These are phyloP conservation scores for Cheilosia vernalis DNA, from an alignment of 2,888 invertebrate genomes.

Conservation along the genomic window DNA sequence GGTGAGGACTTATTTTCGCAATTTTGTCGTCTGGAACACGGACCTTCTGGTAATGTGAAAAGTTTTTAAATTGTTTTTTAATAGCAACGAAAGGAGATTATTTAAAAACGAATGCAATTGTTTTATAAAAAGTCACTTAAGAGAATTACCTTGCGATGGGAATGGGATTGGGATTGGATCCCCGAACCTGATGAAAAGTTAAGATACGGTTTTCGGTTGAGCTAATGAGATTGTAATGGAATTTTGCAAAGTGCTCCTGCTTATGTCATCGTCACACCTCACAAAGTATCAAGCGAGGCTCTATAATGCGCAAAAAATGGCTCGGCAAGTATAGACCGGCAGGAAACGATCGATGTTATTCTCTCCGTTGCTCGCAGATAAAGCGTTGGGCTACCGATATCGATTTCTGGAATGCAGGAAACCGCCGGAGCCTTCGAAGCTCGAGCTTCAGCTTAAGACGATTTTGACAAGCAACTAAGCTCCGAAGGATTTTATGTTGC, in stretches of 20 bases:
- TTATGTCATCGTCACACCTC: too few species aligned
- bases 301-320: too few species aligned
- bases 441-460: too few species aligned
- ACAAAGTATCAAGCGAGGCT: too few species aligned
- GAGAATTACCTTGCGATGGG: conserved; percentile 31
- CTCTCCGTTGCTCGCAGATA: too few species aligned
- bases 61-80: conserved; percentile 74
- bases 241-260: neutral
- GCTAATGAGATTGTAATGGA: conserved; percentile 58
- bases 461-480: too few species aligned
- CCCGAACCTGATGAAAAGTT: conserved; percentile 34
- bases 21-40: conserved; percentile 18
- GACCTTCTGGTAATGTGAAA: conserved; percentile 61
- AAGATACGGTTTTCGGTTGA: conserved; percentile 14
- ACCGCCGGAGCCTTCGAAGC: too few species aligned
- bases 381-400: too few species aligned
- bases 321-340: too few species aligned
- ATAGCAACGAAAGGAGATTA: conserved; percentile 60
- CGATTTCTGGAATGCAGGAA: too few species aligned
- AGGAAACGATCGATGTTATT: too few species aligned
- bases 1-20: conserved; percentile 51
- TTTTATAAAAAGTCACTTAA: conserved; percentile 52
- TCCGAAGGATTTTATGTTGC: too few species aligned
- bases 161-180: neutral
- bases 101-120: conserved; percentile 71